Evolutionary conservation across 1,140 invertebrate genomes (phyloP).

Genomic region (Agrilus planipennis): DNA sequence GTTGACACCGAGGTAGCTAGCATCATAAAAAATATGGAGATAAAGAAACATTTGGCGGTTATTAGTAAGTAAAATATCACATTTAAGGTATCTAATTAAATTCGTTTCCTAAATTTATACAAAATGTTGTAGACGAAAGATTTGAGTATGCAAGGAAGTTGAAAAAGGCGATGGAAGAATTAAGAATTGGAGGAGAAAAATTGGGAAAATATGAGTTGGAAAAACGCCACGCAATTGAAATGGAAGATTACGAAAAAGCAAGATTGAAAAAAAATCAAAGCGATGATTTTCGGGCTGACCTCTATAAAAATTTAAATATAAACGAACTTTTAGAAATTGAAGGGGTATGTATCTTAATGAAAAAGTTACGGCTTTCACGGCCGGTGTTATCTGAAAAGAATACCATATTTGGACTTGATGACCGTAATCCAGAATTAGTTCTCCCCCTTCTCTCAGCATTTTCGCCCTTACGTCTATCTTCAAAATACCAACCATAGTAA

Average conservation of each 20-base stretch:
- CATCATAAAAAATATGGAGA: constrained; percentile 76
- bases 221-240: constrained; percentile 79
- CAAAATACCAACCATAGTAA: too few species aligned
- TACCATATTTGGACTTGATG: too few species aligned
- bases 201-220: constrained; percentile 83
- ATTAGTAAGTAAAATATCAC: constrained; percentile 38
- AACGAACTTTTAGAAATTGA: constrained; percentile 68
- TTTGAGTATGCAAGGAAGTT: constrained; percentile 87
- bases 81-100: background rate
- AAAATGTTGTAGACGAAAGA: constrained; percentile 55
- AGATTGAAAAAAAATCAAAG: constrained; percentile 81
- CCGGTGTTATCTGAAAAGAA: too few species aligned
- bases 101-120: background rate
- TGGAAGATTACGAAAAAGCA: constrained; percentile 84
- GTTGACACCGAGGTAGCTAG: constrained; percentile 86
- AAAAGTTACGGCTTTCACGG: too few species aligned
- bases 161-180: constrained; percentile 69
- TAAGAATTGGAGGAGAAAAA: constrained; percentile 75
- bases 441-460: too few species aligned
- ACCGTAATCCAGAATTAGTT: background rate
- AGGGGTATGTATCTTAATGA: constrained; percentile 50
- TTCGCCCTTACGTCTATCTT: too few species aligned
- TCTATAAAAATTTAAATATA: constrained; percentile 57
- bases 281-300: constrained; percentile 59
- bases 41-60: constrained; percentile 75